Percentiles rank a stretch among this genome's conserved stretches.
These are phyloP conservation scores for Semaprochilodus insignis DNA, from an alignment of 2,797 vertebrate genomes.

Conservation along the genomic window DNA sequence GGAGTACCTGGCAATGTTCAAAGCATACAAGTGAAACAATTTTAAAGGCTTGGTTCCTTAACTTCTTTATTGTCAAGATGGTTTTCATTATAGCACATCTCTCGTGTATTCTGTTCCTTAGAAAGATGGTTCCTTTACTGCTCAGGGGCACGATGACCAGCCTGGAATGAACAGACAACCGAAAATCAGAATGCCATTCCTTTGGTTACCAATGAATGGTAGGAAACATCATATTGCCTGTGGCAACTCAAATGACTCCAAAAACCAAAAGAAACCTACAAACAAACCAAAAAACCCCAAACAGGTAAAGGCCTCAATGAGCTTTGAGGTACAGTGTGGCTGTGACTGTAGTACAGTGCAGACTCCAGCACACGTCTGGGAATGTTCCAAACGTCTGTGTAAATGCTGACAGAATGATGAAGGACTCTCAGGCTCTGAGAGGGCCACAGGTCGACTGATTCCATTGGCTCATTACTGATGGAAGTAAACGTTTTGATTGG, in stretches of 20 bases:
- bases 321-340: not conserved
- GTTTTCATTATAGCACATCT: too few relatives aligned
- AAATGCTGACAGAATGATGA: constrained; percentile 27
- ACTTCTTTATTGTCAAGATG: too few relatives aligned
- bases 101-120: too few relatives aligned
- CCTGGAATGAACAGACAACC: too few relatives aligned
- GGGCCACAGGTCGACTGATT: constrained; percentile 27
- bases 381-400: not conserved
- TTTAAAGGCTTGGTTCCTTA: not conserved
- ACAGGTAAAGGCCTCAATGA: not conserved
- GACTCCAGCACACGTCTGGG: not conserved
- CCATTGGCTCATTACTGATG: constrained; percentile 24
- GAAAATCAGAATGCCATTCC: too few relatives aligned
- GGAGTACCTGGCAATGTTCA: too few relatives aligned
- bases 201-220: too few relatives aligned
- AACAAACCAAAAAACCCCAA: not conserved
- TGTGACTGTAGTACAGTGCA: not conserved
- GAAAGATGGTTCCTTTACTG: too few relatives aligned
- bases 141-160: too few relatives aligned
- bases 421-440: not conserved
- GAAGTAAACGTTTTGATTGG: constrained; percentile 32
- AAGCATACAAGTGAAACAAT: not conserved
- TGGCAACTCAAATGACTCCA: not conserved
- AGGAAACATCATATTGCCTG: not conserved
- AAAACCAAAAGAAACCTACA: not conserved